These are phyloP conservation scores for Alca torda DNA, from an alignment of 2,797 vertebrate species.

Conservation along the genomic window DNA sequence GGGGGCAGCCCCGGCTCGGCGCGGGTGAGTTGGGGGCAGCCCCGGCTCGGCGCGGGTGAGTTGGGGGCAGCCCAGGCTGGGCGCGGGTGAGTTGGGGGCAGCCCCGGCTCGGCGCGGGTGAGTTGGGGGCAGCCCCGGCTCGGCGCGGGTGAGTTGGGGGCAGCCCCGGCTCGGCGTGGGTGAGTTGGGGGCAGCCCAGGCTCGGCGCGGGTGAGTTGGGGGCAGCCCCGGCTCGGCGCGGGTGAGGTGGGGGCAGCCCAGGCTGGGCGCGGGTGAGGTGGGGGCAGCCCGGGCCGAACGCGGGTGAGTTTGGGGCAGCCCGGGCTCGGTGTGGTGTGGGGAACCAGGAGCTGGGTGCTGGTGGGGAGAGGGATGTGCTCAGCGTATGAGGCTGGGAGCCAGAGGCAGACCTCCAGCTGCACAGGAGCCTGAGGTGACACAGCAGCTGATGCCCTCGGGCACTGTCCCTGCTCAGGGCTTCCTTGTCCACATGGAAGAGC, in stretches of 20 bases:
- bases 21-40: too few species aligned
- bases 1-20: too few species aligned
- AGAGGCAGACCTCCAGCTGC: neutral
- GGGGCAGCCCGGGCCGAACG: neutral
- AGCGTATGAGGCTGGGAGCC: neutral
- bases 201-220: too few species aligned
- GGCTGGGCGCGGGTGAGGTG: conserved; percentile 85
- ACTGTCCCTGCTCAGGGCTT: neutral
- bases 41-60: too few species aligned
- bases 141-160: too few species aligned
- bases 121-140: too few species aligned
- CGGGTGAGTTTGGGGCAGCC: conserved; percentile 82
- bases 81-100: too few species aligned
- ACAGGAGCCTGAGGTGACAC: neutral
- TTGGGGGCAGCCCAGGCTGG: too few species aligned
- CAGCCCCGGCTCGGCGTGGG: too few species aligned
- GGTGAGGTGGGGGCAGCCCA: conserved; percentile 83
- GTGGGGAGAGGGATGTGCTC: neutral
- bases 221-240: too few species aligned
- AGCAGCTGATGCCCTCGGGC: neutral
- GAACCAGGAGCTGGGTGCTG: neutral
- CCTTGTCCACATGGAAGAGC: neutral
- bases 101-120: too few species aligned
- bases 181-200: too few species aligned
- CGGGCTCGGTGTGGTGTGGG: fast-evolving